phyloP scores from a whole-genome alignment of 2,113 vertebrate genomes.

The Myrmophylax atrothorax region DNA sequence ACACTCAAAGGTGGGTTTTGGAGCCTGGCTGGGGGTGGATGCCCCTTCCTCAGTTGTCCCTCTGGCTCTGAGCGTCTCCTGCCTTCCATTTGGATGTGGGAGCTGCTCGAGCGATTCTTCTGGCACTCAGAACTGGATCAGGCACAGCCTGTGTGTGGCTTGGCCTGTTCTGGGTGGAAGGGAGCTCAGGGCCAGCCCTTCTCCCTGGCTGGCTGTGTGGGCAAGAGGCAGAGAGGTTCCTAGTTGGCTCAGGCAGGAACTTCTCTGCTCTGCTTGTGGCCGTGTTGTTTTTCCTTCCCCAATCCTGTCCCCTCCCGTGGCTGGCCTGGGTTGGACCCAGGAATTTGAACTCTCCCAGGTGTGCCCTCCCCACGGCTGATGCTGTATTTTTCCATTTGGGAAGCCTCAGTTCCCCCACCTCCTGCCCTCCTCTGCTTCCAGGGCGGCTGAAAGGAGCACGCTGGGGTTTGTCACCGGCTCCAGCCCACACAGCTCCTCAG shows the following conservation, averaged over 20 bases:
- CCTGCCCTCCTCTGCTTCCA: background rate
- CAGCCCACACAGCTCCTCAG: conserved; percentile 41
- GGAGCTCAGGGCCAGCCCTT: background rate
- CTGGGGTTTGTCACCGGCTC: conserved; percentile 14
- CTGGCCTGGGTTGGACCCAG: background rate
- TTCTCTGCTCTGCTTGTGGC: background rate
- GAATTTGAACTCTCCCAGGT: background rate
- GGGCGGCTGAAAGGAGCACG: conserved; percentile 21
- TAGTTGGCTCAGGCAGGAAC: background rate
- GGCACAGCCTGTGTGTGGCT: background rate
- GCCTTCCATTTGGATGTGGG: background rate
- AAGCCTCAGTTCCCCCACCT: background rate
- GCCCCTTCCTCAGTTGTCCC: background rate
- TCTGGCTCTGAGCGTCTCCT: background rate
- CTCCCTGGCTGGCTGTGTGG: background rate
- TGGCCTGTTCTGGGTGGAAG: background rate
- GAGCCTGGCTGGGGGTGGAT: background rate
- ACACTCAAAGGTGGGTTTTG: accelerated
- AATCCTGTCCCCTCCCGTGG: background rate
- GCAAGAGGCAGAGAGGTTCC: background rate
- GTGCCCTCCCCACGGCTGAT: background rate
- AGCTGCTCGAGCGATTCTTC: background rate
- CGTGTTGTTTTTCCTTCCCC: background rate
- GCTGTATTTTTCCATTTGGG: conserved; percentile 29
- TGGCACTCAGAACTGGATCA: background rate